A percentile compares a stretch with the other conserved stretches of the same genome.
Evolutionary conservation across 2,797 vertebrate species (phyloP).

Genomic region (Podarcis lilfordi): DNA sequence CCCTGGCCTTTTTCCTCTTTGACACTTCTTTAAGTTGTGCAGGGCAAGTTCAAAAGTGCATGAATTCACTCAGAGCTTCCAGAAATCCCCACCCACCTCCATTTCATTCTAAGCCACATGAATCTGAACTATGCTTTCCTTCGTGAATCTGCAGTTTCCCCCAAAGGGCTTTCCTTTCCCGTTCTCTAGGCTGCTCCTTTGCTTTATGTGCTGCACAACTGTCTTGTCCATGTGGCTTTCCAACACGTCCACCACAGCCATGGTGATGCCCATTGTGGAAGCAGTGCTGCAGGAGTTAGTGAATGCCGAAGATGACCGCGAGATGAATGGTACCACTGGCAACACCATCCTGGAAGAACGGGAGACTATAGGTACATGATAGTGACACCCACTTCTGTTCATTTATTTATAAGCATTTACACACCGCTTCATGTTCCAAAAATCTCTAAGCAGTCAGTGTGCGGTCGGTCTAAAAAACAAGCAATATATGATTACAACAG

Average conservation of each 20-base stretch:
- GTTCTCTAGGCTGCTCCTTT: conserved; percentile 89
- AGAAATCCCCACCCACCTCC: not conserved
- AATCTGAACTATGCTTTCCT: not conserved
- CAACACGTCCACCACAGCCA: conserved; percentile 97
- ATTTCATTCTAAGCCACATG: not conserved
- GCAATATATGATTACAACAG: no score
- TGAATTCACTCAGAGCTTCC: not conserved
- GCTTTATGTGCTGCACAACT: conserved; percentile 97
- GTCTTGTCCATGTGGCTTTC: conserved; percentile 99
- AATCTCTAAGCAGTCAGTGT: no score
- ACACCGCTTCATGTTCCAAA: no score
- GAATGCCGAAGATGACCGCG: conserved; percentile 83
- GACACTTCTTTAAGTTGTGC: not conserved
- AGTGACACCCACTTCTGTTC: not conserved
- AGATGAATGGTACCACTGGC: conserved; percentile 66
- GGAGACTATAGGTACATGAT: conserved; percentile 73
- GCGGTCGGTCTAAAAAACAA: no score
- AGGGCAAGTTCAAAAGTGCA: conserved; percentile 3
- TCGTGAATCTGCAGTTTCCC: not conserved
- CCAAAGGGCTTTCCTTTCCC: not conserved
- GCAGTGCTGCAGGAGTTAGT: conserved; percentile 96
- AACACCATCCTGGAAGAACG: conserved; percentile 65
- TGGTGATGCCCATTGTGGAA: conserved; percentile 99
- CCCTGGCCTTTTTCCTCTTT: not conserved
- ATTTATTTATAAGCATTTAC: no score